Evolutionary conservation across 2,113 vertebrate species (phyloP), one percentile per base, ranked within the genome.

Genomic region (Lophura nycthemera): DNA sequence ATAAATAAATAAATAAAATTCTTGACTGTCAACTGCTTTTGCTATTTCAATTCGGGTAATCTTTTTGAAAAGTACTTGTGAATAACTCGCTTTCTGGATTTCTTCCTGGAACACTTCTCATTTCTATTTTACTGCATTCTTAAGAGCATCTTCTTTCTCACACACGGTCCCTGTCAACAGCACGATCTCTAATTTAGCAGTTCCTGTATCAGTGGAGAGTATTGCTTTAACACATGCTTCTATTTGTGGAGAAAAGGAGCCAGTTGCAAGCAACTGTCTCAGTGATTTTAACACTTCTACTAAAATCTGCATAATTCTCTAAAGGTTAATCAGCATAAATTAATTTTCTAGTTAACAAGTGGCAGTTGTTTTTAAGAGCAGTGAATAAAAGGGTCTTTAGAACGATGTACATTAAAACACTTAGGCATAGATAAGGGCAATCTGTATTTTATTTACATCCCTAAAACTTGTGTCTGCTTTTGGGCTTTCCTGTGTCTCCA

Each of bases 21-120:
- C 13, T 65, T 71, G 50, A 54, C n/a, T 89, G 17, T 63, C 45
- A 45, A 29, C 3, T 90, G 10, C 36, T 76, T 92, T 48, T 89
- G 78, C 69, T n/a, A 72, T 61, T 87, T 89, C 69, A 48, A 64
- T 43, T 61, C 52, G 14, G 40, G 22, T 57, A 92, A 85, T 65
- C 22, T 65, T 79, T 89, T 48, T 27, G 48, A 76, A 92, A 73
- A 75, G 15, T 73, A 22, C 13, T 72, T 85, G 43, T 83, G 59
- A 93, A 87, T 20, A 91, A n/a, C 8, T 69, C 87, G 20, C 8
- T 87, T 43, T 85, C 63, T 91, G 71, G 66, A 85, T 89, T 69
- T 72, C 22, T 89, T 82, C 78, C 66, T 54, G 75, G 15, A 73
- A 85, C 47, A 7, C 52, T 93, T 82, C 52, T 87, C 40, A 72